Conservation (phyloP, 1,140 invertebrate species). For the Anoplolepis gracilipes region DNA sequence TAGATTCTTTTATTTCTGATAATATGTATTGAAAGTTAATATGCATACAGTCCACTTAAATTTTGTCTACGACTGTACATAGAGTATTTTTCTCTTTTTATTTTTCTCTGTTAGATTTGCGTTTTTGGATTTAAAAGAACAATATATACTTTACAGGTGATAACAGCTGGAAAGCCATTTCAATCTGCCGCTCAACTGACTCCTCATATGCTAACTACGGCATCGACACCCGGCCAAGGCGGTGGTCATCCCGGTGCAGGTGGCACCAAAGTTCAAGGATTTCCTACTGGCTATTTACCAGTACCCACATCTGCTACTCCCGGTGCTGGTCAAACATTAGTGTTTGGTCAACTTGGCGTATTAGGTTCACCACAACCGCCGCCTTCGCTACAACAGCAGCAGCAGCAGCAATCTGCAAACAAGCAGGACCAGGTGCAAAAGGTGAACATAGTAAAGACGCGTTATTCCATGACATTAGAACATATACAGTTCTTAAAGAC, state of each 20-base stretch:
- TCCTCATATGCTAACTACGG: constrained; percentile 92
- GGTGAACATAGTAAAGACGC: constrained; percentile 63
- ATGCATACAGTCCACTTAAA: too few relatives aligned
- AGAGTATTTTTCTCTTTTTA: background rate
- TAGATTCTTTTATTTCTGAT: background rate
- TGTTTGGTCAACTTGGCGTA: constrained; percentile 92
- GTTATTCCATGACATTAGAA: background rate
- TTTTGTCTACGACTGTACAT: too few relatives aligned
- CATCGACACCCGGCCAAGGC: constrained; percentile 88
- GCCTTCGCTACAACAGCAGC: constrained; percentile 83
- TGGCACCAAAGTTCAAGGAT: constrained; percentile 86
- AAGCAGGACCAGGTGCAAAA: constrained; percentile 85
- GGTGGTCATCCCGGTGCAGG: constrained; percentile 89
- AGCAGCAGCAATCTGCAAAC: constrained; percentile 81
- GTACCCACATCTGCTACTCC: constrained; percentile 92
- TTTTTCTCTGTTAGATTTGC: background rate
- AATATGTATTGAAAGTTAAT: background rate
- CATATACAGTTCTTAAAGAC: too few relatives aligned
- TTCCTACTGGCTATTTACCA: constrained; percentile 87
- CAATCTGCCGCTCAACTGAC: constrained; percentile 90
- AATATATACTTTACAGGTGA: constrained; percentile 86
- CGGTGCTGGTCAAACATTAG: constrained; percentile 91
- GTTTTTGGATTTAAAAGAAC: background rate
- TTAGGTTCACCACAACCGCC: constrained; percentile 90
- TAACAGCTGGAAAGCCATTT: constrained; percentile 93